A percentile compares a stretch with the other conserved stretches of the same genome.
Conservation (phyloP, 2,888 invertebrate species). For the Andrena dorsata region DNA sequence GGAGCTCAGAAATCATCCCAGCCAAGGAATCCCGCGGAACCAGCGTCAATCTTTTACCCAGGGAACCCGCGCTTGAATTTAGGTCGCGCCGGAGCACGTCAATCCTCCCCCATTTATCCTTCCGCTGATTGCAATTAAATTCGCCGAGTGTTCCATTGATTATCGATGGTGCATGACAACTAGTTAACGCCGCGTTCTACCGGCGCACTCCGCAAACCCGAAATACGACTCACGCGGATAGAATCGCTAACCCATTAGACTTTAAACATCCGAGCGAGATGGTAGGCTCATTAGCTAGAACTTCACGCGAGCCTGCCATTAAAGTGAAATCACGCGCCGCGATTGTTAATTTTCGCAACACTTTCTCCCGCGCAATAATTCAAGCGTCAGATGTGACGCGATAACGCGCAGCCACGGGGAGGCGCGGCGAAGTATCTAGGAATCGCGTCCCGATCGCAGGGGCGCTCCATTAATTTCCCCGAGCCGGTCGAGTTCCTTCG, state of each 20-base stretch:
- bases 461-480: constrained; percentile 33
- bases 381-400: not conserved
- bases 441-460: constrained; percentile 1
- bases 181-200: too few relatives aligned
- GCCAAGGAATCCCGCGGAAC: not conserved
- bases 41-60: not conserved
- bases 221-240: too few relatives aligned
- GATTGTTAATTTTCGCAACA: too few relatives aligned
- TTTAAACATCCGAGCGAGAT: too few relatives aligned
- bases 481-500: not conserved
- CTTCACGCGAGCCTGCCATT: too few relatives aligned
- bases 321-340: too few relatives aligned
- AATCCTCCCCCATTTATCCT: not conserved
- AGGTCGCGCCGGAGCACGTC: not conserved
- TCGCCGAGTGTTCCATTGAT: too few relatives aligned
- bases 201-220: too few relatives aligned
- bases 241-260: too few relatives aligned
- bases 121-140: not conserved
- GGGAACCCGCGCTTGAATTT: not conserved
- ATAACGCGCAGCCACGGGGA: not conserved
- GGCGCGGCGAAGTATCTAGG: not conserved
- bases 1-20: not conserved
- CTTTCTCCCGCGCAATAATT: not conserved
- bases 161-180: too few relatives aligned
- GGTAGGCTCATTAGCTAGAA: too few relatives aligned